Percentiles rank a stretch among this genome's conserved stretches.
phyloP scores from a whole-genome alignment of 2,113 vertebrate species.

The Notechis scutatus region DNA sequence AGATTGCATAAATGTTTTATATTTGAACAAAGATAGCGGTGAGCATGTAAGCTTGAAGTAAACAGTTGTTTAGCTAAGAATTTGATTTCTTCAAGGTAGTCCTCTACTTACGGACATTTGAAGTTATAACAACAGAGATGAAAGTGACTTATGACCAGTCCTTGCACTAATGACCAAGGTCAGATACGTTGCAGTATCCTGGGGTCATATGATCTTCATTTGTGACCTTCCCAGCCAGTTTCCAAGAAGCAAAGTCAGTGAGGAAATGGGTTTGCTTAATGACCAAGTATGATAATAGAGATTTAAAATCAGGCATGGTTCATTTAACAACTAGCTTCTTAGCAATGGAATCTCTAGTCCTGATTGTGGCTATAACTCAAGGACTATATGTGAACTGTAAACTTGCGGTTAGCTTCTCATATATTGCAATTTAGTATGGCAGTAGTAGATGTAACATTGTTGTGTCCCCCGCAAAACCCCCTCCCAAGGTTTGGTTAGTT shows the following conservation, averaged over 20 bases:
- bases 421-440: background rate
- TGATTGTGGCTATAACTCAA: background rate
- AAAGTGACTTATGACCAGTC: background rate
- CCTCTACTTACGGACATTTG: background rate
- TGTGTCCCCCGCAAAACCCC: too few relatives aligned
- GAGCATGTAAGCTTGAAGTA: background rate
- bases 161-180: background rate
- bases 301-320: background rate
- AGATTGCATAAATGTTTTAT: background rate
- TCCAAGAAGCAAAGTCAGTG: background rate
- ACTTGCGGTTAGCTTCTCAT: background rate
- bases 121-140: background rate
- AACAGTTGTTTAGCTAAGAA: background rate
- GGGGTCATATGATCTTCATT: background rate
- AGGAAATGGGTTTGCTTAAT: background rate
- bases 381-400: background rate
- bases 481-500: background rate
- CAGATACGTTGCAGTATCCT: background rate
- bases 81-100: background rate
- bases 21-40: background rate
- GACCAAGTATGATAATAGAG: background rate
- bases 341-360: background rate
- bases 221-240: background rate
- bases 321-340: background rate
- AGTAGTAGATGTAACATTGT: background rate